Conservation (phyloP, 1,140 invertebrate genomes). For the Monochamus saltuarius region DNA sequence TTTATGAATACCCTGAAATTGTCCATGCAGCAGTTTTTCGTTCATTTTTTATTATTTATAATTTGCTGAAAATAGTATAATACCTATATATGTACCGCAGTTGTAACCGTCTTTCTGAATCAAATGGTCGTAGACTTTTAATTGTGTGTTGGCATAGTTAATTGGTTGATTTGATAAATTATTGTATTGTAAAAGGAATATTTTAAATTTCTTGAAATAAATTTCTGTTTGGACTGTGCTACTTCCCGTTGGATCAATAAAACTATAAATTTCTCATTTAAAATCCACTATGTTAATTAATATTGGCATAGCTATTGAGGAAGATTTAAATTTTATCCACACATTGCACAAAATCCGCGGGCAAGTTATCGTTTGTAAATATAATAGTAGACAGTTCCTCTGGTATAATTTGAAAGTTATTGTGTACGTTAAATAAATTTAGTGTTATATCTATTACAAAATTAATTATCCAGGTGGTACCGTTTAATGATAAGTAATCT, state of each 20-base stretch:
- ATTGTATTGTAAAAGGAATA: slow-evolving; percentile 1
- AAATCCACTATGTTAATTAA: slow-evolving; percentile 12
- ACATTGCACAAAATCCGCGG: neutral
- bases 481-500: neutral
- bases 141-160: neutral
- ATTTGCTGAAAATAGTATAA: slow-evolving; percentile 11
- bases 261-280: neutral
- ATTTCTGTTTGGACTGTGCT: too few relatives aligned
- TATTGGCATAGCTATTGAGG: neutral
- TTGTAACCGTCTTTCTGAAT: slow-evolving; percentile 11
- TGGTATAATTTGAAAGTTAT: neutral
- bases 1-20: neutral
- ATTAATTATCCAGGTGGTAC: slow-evolving; percentile 6
- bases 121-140: neutral
- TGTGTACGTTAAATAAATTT: too few relatives aligned
- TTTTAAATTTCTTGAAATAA: slow-evolving; percentile 1
- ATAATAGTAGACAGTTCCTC: neutral
- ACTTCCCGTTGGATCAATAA: slow-evolving; percentile 6
- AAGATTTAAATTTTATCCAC: slow-evolving; percentile 4
- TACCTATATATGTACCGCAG: slow-evolving; percentile 7
- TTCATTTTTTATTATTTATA: neutral
- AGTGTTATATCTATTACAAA: neutral
- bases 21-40: slow-evolving; percentile 1
- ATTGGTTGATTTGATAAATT: neutral
- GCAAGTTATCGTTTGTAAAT: neutral